Evolutionary conservation across 2,113 vertebrate genomes (phyloP), one percentile per base, ranked within the genome.

Genomic region (Gasterosteus aculeatus): DNA sequence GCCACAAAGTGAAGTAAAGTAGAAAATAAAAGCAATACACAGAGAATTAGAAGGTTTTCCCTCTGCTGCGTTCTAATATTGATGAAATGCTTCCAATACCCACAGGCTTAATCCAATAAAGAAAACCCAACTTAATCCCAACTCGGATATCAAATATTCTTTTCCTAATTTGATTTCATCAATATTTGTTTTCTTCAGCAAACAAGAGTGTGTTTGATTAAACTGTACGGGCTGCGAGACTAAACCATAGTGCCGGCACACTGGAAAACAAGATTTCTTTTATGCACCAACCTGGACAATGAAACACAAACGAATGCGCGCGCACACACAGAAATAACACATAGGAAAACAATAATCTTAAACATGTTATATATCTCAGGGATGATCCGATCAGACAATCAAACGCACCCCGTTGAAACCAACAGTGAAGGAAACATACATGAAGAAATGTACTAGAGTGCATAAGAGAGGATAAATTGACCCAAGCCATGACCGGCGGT

Each of bases 141-240:
- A 89, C 72, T 91, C 89, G 76, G 75, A 88, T 90, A 90, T 92
- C 91, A 91, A 91, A 93, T 91, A 89, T 87, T 90, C 70, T 88
- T 85, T 77, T 83, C 72, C 88, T 88, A 92, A 92, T 93, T 90
- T 86, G 83, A 91, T 92, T 93, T 86, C 47, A 87, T 87, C 91
- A 91, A 89, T 91, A 92, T 93, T 93, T 93, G 91, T 90, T 92
- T 92, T 88, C 87, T 85, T 92, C 86, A 79, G 82, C 87, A 93
- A 90, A 92, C 88, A 87, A 63, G 38, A 33, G 26, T 85, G 73
- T 83, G 89, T 90, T 91, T 93, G 88, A 91, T 87, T 91, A 6
- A 31, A 33, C 56, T 57, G 87, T 83, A 71, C 69, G 75, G 71
- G 79, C 72, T 80, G 84, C 76, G 78, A 85, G 68, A 88, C 44